phyloP scores from a whole-genome alignment of 92 coral and sea anemone species.

The Zoanthus sociatus region DNA sequence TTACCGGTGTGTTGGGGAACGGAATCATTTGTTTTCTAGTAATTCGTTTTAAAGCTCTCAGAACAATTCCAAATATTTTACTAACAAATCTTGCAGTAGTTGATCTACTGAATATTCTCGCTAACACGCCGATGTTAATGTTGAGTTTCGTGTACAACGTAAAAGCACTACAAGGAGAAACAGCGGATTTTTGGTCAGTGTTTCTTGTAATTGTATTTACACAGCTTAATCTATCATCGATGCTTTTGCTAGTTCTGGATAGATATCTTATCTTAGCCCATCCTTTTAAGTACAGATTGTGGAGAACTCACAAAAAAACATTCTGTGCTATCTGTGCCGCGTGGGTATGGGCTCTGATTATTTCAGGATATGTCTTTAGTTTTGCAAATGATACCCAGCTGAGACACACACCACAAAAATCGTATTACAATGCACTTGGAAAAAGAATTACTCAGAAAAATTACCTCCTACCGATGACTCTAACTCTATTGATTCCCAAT shows the following conservation, averaged over 20 bases:
- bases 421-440: not conserved
- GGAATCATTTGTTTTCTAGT: constrained; percentile 11
- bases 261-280: constrained; percentile 4
- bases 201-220: not conserved
- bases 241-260: not conserved
- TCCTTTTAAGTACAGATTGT: not conserved
- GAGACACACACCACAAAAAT: not conserved
- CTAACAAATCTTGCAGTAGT: constrained; percentile 8
- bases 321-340: not conserved
- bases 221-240: not conserved
- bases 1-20: not conserved
- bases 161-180: not conserved
- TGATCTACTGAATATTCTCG: not conserved
- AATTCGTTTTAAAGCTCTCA: constrained; percentile 1
- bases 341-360: constrained; percentile 1
- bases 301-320: not conserved
- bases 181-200: not conserved
- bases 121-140: not conserved
- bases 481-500: not conserved
- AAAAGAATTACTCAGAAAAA: too few species aligned
- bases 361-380: not conserved
- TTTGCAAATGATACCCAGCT: not conserved
- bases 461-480: not conserved
- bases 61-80: constrained; percentile 10
- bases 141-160: not conserved